These are phyloP conservation scores for Bembecia ichneumoniformis DNA, from an alignment of 2,888 invertebrate genomes.

Conservation along the genomic window DNA sequence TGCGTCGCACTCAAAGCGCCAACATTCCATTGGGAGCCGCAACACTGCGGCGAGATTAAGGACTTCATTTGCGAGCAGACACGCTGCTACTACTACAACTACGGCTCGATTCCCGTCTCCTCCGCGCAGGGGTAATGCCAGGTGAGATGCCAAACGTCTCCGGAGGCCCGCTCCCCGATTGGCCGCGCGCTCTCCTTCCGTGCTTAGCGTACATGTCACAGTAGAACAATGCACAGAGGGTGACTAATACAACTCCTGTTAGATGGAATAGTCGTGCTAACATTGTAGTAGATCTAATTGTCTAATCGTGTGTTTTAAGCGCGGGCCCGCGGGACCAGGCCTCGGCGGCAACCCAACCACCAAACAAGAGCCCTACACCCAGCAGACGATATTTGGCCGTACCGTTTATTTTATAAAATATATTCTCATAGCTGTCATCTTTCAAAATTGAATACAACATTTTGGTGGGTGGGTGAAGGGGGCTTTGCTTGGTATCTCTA, in stretches of 20 bases:
- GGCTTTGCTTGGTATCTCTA: slow-evolving; percentile 75
- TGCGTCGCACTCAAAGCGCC: slow-evolving; percentile 86
- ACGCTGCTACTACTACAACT: slow-evolving; percentile 91
- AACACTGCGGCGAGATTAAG: slow-evolving; percentile 86
- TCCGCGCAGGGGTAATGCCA: slow-evolving; percentile 91
- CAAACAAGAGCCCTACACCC: slow-evolving; percentile 73
- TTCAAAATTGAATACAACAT: slow-evolving; percentile 44
- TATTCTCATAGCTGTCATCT: slow-evolving; percentile 6
- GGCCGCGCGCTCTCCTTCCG: slow-evolving; percentile 47
- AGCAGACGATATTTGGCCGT: slow-evolving; percentile 42
- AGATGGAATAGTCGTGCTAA: slow-evolving; percentile 44
- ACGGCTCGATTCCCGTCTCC: slow-evolving; percentile 90
- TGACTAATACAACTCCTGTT: not conserved
- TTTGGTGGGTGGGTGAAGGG: slow-evolving; percentile 74
- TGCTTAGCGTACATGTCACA: not conserved
- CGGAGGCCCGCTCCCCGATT: slow-evolving; percentile 66
- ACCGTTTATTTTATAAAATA: slow-evolving; percentile 9
- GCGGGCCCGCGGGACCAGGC: slow-evolving; percentile 65
- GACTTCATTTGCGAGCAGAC: slow-evolving; percentile 93
- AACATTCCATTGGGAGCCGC: slow-evolving; percentile 84
- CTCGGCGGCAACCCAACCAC: slow-evolving; percentile 71
- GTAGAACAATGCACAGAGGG: not conserved
- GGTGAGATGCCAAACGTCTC: slow-evolving; percentile 78
- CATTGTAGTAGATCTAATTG: slow-evolving; percentile 27
- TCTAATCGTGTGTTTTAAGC: slow-evolving; percentile 37